A percentile compares a stretch with the other conserved stretches of the same genome.
Evolutionary conservation across 2,888 invertebrate species (phyloP).

Genomic region (Rotaria macrura): DNA sequence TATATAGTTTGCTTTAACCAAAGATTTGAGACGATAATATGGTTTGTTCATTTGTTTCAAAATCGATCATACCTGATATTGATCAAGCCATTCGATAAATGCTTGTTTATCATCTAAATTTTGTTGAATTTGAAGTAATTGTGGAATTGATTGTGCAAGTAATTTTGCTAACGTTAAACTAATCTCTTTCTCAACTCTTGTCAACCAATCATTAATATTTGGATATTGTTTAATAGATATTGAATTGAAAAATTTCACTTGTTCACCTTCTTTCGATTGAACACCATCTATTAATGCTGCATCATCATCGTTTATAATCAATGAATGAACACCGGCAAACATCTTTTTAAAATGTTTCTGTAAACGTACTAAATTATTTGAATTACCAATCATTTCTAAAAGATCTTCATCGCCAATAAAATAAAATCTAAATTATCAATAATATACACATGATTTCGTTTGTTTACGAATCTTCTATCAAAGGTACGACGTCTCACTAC

Average conservation of each 20-base stretch:
- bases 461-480: no score
- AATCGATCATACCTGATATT: slow-evolving; percentile 51
- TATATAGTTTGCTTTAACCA: no score
- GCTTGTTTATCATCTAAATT: slow-evolving; percentile 63
- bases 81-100: slow-evolving; percentile 82
- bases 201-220: slow-evolving; percentile 97
- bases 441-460: no score
- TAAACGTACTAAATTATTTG: slow-evolving; percentile 87
- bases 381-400: slow-evolving; percentile 96
- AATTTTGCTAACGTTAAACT: slow-evolving; percentile 81
- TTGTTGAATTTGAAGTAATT: slow-evolving; percentile 51
- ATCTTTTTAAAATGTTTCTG: slow-evolving; percentile 99
- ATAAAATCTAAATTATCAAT: slow-evolving; percentile 63
- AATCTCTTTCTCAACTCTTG: slow-evolving; percentile 91
- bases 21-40: no score
- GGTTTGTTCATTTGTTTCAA: no score
- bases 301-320: slow-evolving; percentile 85
- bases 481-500: no score
- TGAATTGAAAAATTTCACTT: slow-evolving; percentile 56
- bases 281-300: slow-evolving; percentile 80
- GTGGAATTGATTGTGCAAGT: slow-evolving; percentile 78
- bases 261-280: slow-evolving; percentile 89
- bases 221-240: slow-evolving; percentile 82
- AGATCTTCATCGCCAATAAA: slow-evolving; percentile 99
- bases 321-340: slow-evolving; percentile 96